Evolutionary conservation across 2,797 vertebrate genomes (phyloP), one percentile per base, ranked within the genome.

Genomic region (Sternarchorhynchus goeldii): DNA sequence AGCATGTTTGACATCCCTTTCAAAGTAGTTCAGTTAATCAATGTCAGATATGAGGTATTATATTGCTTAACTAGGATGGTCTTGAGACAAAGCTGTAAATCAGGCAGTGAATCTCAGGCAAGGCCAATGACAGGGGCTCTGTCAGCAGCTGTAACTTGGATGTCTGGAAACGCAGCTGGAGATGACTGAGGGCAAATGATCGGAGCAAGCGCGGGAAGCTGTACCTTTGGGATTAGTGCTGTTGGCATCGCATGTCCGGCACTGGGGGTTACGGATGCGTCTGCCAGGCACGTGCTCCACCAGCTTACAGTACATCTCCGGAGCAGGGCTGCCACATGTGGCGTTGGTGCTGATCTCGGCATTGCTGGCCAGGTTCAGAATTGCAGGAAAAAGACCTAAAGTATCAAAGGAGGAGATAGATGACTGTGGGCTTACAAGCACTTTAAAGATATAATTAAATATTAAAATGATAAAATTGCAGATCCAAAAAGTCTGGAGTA

Each of bases 241-340:
- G 83, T 85, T 92, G 39, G 87, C 84, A 0, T 99, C 94, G 3
- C 97, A 99, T 76, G 90, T 89, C 0, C 94, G 90, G 81, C 97
- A 98, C 86, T 98, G 96, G 0, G 96, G 90, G 0, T 98, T 96
- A 60, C 94, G 94, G 60, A 94, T 89, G 0, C 90, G 94, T 7
- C 94, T 88, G 0, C 95, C 95, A 0, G 96, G 96, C n/a, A 98
- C 96, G 0, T 99, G 97, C 45, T 98, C 97, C 56, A 99, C 97
- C 6, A 99, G 93, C 57, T 98, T 99, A 85, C 97, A 99, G 90
- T 95, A 98, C 88, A 96, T 95, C 83, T 98, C 96, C 0, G 95
- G 93, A 21, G 91, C 89, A 4, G 90, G 91, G 57, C 97, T 94
- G 0, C 97, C 97, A 0, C 97, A 99, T 0, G 97, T 99, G 0